Percentiles rank a stretch among this genome's conserved stretches.
phyloP scores from a whole-genome alignment of 1,140 invertebrate species.

The Eciton burchellii region DNA sequence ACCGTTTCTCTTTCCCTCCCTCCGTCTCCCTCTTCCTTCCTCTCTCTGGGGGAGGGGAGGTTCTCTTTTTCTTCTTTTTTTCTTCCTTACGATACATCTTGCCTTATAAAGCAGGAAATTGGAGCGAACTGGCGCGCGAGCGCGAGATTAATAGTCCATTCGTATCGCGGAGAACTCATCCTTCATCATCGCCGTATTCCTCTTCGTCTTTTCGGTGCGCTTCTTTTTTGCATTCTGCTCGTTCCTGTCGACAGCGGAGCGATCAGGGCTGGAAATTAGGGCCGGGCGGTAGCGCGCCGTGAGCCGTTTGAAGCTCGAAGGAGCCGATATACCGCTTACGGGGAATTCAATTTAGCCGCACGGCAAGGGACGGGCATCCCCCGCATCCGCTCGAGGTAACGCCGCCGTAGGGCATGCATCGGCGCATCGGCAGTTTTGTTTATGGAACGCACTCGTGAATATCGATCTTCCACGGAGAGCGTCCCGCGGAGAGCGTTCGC shows the following conservation, averaged over 20 bases:
- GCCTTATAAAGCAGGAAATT: conserved; percentile 45
- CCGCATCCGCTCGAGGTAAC: conserved; percentile 54
- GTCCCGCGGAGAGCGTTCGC: conserved; percentile 28
- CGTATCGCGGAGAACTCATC: conserved; percentile 65
- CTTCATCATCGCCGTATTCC: conserved; percentile 59
- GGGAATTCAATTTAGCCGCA: conserved; percentile 70
- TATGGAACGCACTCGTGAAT: conserved; percentile 47
- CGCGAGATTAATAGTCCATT: conserved; percentile 72
- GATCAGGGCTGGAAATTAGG: conserved; percentile 71
- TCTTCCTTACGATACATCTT: conserved; percentile 35
- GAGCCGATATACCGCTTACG: conserved; percentile 58
- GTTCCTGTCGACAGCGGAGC: conserved; percentile 62
- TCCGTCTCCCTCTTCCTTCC: conserved; percentile 13
- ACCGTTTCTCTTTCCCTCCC: conserved; percentile 11
- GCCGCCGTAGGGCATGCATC: conserved; percentile 37
- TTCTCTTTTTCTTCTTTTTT: no score
- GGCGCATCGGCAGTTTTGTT: conserved; percentile 54
- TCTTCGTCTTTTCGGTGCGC: conserved; percentile 40
- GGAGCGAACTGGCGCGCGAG: conserved; percentile 40
- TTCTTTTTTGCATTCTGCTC: conserved; percentile 60
- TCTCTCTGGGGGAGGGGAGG: no score
- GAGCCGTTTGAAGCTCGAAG: conserved; percentile 63
- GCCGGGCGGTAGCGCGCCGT: conserved; percentile 64
- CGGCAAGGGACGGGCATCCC: conserved; percentile 62
- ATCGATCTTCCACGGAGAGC: conserved; percentile 40